Base-by-base conservation (phyloP, 2,797 vertebrate species). In the Masticophis lateralis region DNA sequence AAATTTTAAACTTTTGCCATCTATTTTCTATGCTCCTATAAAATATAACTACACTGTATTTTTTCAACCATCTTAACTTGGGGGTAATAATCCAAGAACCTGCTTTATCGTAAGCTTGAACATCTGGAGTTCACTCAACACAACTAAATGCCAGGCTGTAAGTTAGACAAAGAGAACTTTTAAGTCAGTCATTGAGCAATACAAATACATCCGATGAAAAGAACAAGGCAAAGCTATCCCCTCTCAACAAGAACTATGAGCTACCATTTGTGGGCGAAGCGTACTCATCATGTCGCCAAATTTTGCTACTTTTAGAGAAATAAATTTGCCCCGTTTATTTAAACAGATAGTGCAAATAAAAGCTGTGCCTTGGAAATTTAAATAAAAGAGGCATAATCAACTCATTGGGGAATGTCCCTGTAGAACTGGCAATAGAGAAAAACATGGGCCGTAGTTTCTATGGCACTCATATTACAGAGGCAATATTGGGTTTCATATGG, bases 111-210 rank as follows among this genome's bases (percentile, higher is more conserved):
- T 47, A n/a, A 32, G 5, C 27, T 79, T 56, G 27, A 56, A n/a
- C 12, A 69, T 47, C 53, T 69, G 5, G 27, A 37, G n/a, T 74
- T 74, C 69, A 43, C 11, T 91, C 51, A 32, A n/a, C 83, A 1
- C 60, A 92, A 89, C 63, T 90, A 94, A 95, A 89, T 60, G 96
- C 90, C 61, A 9, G 47, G 37, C 27, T 66, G 11, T 14, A n/a
- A 66, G 28, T 66, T 66, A 14, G 61, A n/a, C 61, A n/a, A 66
- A 66, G 27, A n/a, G 4, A n/a, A 66, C 61, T 66, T 66, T 66
- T n/a, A 66, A 11, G 13, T 66, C 61, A 25, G 20, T 60, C 59
- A 60, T 60, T 25, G 59, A 9, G 20, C 59, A n/a, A n/a, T 66
- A n/a, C 27, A 66, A n/a, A n/a, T 5, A 5, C 28, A 66, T n/a